phyloP scores from a whole-genome alignment of 2,888 invertebrate genomes.

The Sthenelais limicola region DNA sequence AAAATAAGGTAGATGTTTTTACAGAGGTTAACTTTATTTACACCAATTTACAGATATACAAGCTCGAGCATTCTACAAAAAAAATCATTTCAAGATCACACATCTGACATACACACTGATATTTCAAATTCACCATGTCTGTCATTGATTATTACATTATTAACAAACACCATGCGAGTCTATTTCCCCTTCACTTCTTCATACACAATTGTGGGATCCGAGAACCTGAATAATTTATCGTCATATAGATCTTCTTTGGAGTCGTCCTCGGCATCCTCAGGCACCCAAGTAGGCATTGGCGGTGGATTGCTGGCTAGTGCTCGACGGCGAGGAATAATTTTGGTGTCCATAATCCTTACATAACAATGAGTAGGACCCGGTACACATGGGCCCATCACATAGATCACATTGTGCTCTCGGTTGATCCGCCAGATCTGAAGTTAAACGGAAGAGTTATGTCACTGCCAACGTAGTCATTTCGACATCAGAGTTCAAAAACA shows the following conservation, averaged over 20 bases:
- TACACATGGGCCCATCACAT: slow-evolving; percentile 85
- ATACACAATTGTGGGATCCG: slow-evolving; percentile 76
- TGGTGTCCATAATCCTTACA: slow-evolving; percentile 83
- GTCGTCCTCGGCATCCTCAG: slow-evolving; percentile 76
- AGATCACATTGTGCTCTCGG: slow-evolving; percentile 93
- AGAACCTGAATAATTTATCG: slow-evolving; percentile 83
- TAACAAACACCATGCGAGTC: too few species aligned
- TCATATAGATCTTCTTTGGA: slow-evolving; percentile 83
- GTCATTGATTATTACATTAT: too few species aligned
- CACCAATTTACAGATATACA: too few species aligned
- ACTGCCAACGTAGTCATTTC: background rate
- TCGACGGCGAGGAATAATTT: slow-evolving; percentile 74
- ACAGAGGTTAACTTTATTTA: too few species aligned
- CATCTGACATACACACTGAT: too few species aligned
- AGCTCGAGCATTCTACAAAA: too few species aligned
- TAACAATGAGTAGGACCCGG: slow-evolving; percentile 84
- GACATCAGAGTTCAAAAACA: too few species aligned
- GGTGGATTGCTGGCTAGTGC: slow-evolving; percentile 74
- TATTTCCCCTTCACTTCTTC: slow-evolving; percentile 37
- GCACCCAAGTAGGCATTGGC: slow-evolving; percentile 86
- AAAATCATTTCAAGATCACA: too few species aligned
- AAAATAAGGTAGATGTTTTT: too few species aligned
- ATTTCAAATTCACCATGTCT: too few species aligned
- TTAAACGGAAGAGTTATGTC: slow-evolving; percentile 17
- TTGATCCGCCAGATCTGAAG: slow-evolving; percentile 91